Conservation (phyloP, 2,888 invertebrate species). For the Callosobruchus maculatus region DNA sequence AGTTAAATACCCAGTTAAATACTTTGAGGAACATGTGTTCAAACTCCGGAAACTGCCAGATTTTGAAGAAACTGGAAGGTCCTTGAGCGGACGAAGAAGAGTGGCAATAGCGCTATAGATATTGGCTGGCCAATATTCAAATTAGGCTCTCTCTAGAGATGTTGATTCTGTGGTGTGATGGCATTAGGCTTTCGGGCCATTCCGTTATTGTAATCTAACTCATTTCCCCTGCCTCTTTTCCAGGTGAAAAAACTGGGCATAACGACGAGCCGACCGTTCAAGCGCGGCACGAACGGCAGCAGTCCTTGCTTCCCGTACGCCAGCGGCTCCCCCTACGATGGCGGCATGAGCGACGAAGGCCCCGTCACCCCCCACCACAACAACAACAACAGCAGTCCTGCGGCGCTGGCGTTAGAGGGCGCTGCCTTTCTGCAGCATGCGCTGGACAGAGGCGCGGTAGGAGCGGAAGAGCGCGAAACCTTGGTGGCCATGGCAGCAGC, state of each 20-base stretch:
- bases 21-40: no score
- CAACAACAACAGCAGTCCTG: conserved; percentile 36
- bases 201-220: no score
- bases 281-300: conserved; percentile 55
- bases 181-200: no score
- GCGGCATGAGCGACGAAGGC: conserved; percentile 43
- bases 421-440: conserved; percentile 66
- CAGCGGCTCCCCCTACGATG: conserved; percentile 54
- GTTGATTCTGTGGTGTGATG: no score
- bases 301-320: conserved; percentile 65
- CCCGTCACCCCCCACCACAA: conserved; percentile 18
- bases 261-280: conserved; percentile 76
- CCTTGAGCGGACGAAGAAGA: no score
- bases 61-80: no score
- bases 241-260: conserved; percentile 81
- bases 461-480: conserved; percentile 55
- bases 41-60: no score
- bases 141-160: no score
- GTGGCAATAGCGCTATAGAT: no score
- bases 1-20: no score
- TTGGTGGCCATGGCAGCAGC: conserved; percentile 69
- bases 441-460: conserved; percentile 54
- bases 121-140: no score
- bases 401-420: conserved; percentile 58
- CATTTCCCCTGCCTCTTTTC: background rate